phyloP scores from a whole-genome alignment of 1,140 invertebrate genomes.

The Trissolcus basalis region DNA sequence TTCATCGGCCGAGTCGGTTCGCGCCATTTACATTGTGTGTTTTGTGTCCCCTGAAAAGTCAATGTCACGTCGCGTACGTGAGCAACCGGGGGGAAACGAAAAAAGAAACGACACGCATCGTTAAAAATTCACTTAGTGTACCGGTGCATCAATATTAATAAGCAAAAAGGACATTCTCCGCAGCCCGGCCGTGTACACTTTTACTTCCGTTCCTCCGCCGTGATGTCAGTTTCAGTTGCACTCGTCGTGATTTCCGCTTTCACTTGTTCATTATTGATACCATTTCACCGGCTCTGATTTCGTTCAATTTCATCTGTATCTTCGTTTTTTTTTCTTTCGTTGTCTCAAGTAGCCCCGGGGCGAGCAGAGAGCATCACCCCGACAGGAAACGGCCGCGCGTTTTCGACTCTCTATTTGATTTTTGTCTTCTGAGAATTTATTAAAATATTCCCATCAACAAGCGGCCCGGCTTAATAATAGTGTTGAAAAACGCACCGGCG shows the following conservation, averaged over 20 bases:
- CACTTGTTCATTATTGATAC: constrained; percentile 39
- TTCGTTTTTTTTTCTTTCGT: constrained; percentile 9
- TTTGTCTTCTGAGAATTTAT: constrained; percentile 62
- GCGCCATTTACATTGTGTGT: constrained; percentile 34
- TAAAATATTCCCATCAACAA: constrained; percentile 62
- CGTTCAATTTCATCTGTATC: constrained; percentile 15
- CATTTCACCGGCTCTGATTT: constrained; percentile 11
- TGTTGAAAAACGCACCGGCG: constrained; percentile 47
- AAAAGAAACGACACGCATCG: constrained; percentile 39
- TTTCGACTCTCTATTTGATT: constrained; percentile 45
- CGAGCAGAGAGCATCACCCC: constrained; percentile 28
- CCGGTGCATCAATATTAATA: constrained; percentile 59
- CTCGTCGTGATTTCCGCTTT: constrained; percentile 57
- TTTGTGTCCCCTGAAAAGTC: no score
- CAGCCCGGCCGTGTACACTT: constrained; percentile 31
- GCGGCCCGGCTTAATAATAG: constrained; percentile 59
- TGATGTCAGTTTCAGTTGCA: constrained; percentile 42
- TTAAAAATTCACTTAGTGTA: constrained; percentile 57
- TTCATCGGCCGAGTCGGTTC: constrained; percentile 7
- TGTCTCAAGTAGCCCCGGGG: constrained; percentile 22
- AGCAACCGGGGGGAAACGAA: constrained; percentile 35
- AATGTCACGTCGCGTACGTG: constrained; percentile 53
- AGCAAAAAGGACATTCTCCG: constrained; percentile 58
- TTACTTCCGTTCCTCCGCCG: constrained; percentile 57
- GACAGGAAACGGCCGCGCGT: constrained; percentile 50